These are phyloP conservation scores for Melolontha melolontha DNA, from an alignment of 2,888 invertebrate species.

Conservation along the genomic window DNA sequence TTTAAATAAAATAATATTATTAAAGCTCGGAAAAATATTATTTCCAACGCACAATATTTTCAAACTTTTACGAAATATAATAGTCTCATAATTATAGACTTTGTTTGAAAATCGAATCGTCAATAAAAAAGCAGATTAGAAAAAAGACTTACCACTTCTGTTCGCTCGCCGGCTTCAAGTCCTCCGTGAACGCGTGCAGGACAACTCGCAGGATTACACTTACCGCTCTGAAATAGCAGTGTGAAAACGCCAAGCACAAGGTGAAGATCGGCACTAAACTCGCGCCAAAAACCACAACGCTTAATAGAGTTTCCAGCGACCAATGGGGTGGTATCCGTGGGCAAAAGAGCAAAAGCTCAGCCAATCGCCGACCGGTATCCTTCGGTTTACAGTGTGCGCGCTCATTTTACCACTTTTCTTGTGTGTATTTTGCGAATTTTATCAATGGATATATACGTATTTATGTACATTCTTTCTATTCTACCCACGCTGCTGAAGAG, in stretches of 20 bases:
- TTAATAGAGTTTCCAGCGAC: slow-evolving; percentile 26
- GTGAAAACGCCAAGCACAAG: slow-evolving; percentile 23
- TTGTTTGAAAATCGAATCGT: no score
- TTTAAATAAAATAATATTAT: no score
- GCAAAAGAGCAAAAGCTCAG: slow-evolving; percentile 32
- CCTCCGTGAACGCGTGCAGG: background rate
- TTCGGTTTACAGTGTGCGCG: slow-evolving; percentile 24
- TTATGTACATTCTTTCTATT: no score
- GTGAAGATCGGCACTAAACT: slow-evolving; percentile 31
- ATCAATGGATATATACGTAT: slow-evolving; percentile 24
- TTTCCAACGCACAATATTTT: no score
- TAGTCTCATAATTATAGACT: no score
- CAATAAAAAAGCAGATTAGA: no score
- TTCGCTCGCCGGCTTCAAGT: no score
- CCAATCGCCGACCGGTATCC: slow-evolving; percentile 18
- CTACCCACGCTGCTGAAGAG: no score
- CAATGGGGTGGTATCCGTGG: slow-evolving; percentile 11
- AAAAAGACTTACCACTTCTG: no score
- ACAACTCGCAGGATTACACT: slow-evolving; percentile 9
- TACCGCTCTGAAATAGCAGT: slow-evolving; percentile 18
- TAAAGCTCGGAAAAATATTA: no score
- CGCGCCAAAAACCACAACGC: slow-evolving; percentile 29
- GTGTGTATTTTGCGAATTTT: slow-evolving; percentile 31
- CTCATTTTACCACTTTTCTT: slow-evolving; percentile 15
- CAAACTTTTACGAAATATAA: no score